These are phyloP conservation scores for Sesamia inferens DNA, from an alignment of 2,888 invertebrate species.

Conservation along the genomic window DNA sequence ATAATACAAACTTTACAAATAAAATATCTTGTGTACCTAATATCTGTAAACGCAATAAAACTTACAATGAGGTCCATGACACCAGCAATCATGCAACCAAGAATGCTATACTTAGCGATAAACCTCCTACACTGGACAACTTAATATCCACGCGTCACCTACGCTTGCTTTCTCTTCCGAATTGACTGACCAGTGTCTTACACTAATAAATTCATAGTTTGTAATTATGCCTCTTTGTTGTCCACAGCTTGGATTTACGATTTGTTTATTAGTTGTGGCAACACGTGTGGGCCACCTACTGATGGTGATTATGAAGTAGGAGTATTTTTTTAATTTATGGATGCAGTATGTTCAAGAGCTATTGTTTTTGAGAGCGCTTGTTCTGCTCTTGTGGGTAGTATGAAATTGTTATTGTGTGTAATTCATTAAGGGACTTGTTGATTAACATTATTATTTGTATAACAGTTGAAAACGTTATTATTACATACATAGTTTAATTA, in stretches of 20 bases:
- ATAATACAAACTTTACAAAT: no score
- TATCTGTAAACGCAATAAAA: conserved; percentile 9
- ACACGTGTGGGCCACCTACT: conserved; percentile 45
- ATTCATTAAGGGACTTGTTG: neutral
- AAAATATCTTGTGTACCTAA: no score
- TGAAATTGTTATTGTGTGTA: neutral
- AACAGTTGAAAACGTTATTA: conserved; percentile 7
- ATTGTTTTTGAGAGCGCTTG: neutral
- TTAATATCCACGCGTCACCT: conserved; percentile 47
- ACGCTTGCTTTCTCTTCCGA: conserved; percentile 68
- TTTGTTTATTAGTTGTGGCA: conserved; percentile 54
- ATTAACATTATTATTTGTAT: conserved; percentile 8
- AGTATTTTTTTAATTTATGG: conserved; percentile 22
- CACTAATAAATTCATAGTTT: conserved; percentile 61
- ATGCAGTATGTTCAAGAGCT: neutral
- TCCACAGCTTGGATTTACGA: conserved; percentile 56
- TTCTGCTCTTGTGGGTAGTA: neutral
- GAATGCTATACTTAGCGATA: conserved; percentile 42
- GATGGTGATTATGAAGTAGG: conserved; percentile 3
- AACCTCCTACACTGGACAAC: conserved; percentile 50
- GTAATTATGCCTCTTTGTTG: conserved; percentile 62
- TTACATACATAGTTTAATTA: conserved; percentile 16
- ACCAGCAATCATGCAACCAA: neutral
- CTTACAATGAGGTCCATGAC: neutral
- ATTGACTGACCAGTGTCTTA: conserved; percentile 58